Evolutionary conservation across 2,888 invertebrate species (phyloP), one percentile per base, ranked within the genome.

Genomic region (Meta bourneti): DNA sequence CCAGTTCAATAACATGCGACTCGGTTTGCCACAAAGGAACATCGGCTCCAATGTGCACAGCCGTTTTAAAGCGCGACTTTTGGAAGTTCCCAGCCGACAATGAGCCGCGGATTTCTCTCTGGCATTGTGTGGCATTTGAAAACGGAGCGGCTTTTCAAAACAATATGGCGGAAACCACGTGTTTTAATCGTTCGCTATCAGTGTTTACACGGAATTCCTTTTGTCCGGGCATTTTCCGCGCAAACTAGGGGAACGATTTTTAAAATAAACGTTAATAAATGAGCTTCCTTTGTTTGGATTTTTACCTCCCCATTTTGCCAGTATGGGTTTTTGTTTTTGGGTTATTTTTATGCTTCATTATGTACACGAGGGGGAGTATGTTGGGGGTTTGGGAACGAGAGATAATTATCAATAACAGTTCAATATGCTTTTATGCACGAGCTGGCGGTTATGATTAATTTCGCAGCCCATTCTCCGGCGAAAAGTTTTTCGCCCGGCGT

Each of bases 131-230:
- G 79, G 89, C 84, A 89, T 89, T 90, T 52, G 77, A 90, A 90
- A 90, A 90, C 90, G 85, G 90, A 85, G 86, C 90, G 71, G 86
- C 90, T 91, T 91, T 16, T 86, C 90, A 91, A 87, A 91, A 91
- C 91, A 91, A 91, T 91, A 91, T 91, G 91, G 91, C 91, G 91
- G 91, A 91, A 91, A 91, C 91, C 91, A 91, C 91, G 91, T 91
- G 91, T 89, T 92, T 75, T 92, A 92, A 92, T 92, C 91, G 84
- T 84, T 92, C 83, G 80, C 84, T 92, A 92, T 92, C 91, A 89
- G 91, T 92, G 91, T 92, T 92, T 92, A 92, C 91, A 89, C 84
- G 80, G 77, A 61, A 61, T 61, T 16, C 72, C 87, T 72, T 90
- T 91, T 91, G 91, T 91, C 79, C 83, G 34, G 52, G 83, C 54